phyloP scores from a whole-genome alignment of 2,797 vertebrate genomes.

The Crypturellus tataupa region DNA sequence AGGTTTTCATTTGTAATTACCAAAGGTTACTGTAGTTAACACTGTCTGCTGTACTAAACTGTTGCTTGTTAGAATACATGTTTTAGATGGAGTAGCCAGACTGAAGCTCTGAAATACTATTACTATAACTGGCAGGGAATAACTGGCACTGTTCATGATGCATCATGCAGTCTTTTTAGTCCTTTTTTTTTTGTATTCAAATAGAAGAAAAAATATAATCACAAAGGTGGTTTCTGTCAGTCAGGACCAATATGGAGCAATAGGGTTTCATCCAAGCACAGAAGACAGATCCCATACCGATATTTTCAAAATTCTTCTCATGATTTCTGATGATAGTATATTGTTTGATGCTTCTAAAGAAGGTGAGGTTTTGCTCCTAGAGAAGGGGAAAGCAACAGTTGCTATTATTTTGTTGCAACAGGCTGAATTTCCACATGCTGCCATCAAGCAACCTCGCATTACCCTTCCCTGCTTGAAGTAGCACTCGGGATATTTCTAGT shows the following conservation, averaged over 20 bases:
- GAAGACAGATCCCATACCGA: background rate
- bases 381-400: background rate
- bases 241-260: rapidly evolving
- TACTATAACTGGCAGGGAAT: background rate
- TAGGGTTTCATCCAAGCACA: background rate
- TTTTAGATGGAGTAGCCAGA: background rate
- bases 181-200: background rate
- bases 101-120: background rate
- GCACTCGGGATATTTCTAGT: background rate
- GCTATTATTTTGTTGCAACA: background rate
- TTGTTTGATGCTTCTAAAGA: background rate
- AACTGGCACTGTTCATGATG: too few relatives aligned
- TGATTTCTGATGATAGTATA: background rate
- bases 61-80: background rate
- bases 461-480: background rate
- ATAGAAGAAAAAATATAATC: background rate
- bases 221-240: background rate
- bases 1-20: background rate
- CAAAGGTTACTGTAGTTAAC: background rate
- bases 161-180: too few relatives aligned
- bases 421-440: background rate
- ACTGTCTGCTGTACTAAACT: background rate
- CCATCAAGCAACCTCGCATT: background rate
- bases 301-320: background rate
- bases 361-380: background rate